Evolutionary conservation across 2,113 vertebrate species (phyloP), one percentile per base, ranked within the genome.

Genomic region (Rynchops niger): DNA sequence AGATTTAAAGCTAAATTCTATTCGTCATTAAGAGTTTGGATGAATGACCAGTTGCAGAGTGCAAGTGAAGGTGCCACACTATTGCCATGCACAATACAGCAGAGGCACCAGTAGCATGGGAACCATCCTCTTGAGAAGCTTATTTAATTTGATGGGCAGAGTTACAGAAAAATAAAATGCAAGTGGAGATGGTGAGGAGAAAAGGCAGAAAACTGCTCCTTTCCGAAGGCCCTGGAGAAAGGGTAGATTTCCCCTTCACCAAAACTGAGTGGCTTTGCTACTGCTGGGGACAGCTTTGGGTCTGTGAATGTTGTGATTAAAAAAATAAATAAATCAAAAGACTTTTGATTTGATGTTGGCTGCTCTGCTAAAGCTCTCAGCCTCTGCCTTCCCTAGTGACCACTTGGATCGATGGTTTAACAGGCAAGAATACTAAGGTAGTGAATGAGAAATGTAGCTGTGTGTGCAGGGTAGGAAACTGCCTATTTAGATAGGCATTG

Each of bases 81-180:
- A 6, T 45, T 0, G 0, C 52, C 7, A 13, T 19, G 38, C 47
- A 42, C 52, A 67, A 32, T 30, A 36, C 7, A 82, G 32, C 21
- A 23, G n/a, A 88, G 49, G 52, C 62, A 67, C 25, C 6, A n/a
- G 7, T 20, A 23, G 26, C 18, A 3, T 15, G 16, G 25, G 11
- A 58, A 30, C 16, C 13, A 3, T 47, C 15, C 2, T 3, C 73
- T 42, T 42, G 43, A 88, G 26, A 34, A 80, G 8, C 42, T 77
- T 59, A 7, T 25, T 38, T 73, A 52, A 29, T 81, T 55, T 87
- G 13, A 14, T 27, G 26, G 22, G 23, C 21, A 61, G 69, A 86
- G 62, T 65, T 78, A 27, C 15, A 56, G 55, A 62, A 88, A 50
- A 82, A 45, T 29, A 25, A 82, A 71, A 30, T 42, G 18, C 10